Base-by-base conservation (phyloP, 2,888 invertebrate species). In the Scrobipalpa costella region DNA sequence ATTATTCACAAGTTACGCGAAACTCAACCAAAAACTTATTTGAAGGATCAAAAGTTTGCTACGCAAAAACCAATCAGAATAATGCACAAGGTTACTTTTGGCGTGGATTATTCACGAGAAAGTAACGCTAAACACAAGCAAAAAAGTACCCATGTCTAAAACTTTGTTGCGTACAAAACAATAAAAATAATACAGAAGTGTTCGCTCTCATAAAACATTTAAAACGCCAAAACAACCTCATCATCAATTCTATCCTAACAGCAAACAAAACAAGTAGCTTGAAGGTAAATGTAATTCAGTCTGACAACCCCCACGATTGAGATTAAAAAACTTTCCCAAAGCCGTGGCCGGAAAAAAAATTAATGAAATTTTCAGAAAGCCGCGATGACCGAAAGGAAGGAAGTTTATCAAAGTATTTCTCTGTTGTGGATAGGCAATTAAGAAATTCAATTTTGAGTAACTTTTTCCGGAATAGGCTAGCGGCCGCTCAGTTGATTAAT, bases 271-370 rank as follows among this genome's bases (percentile, higher is more conserved):
- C 55, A 55, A 55, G 27, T 60, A 47, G 33, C 60, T 7, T 9
- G 47, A 70, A 78, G 79, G 78, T 80, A 80, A 83, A 81, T 78
- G 78, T 82, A 80, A 81, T 84, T 83, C 79, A 65, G 74, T 73
- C 76, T 79, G 82, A 81, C 82, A 79, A 77, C 76, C 65, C 19
- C 73, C 70, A 66, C 73, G 74, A 73, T 78, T 76, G 77, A 87
- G 86, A 89, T 88, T 89, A 89, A 89, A 89, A 89, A 89, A 89
- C 79, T 88, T 89, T 84, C 75, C 68, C 75, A 76, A 73, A 73
- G 77, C 75, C 74, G 74, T 76, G 75, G 70, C 71, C 65, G 60
- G 78, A 83, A 83, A 84, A 47, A 80, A 84, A 82, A 81, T 81
- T 85, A 85, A 87, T 85, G 86, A 85, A 88, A 85, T 84, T 85